Percentiles rank a stretch among this genome's conserved stretches.
Conservation (phyloP, 2,888 invertebrate genomes). For the Melinaea marsaeus region DNA sequence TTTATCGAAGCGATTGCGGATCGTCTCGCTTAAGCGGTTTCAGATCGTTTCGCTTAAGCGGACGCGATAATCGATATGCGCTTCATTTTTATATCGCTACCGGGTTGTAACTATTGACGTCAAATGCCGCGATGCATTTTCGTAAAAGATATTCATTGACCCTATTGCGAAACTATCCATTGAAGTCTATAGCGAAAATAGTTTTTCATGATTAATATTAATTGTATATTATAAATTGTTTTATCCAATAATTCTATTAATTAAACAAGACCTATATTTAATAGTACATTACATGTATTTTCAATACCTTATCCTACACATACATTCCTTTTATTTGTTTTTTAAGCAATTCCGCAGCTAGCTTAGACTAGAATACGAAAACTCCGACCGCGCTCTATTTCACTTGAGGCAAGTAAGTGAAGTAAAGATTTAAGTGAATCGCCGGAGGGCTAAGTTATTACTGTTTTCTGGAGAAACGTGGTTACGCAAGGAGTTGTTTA, state of each 20-base stretch:
- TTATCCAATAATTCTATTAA: too few species aligned
- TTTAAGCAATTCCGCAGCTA: conserved; percentile 3
- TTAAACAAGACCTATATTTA: too few species aligned
- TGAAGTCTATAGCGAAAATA: too few species aligned
- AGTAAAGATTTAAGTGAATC: conserved; percentile 30
- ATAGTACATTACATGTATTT: not conserved
- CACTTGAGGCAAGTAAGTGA: conserved; percentile 27
- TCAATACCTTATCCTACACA: not conserved
- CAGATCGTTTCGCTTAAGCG: conserved; percentile 58
- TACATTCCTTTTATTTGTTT: not conserved
- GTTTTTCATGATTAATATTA: too few species aligned
- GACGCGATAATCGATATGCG: conserved; percentile 62
- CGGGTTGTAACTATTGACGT: conserved; percentile 30
- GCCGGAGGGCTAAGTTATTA: conserved; percentile 30
- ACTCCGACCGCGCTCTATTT: conserved; percentile 25
- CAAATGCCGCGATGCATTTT: conserved; percentile 23
- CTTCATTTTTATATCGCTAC: conserved; percentile 53
- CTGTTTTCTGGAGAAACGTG: conserved; percentile 29
- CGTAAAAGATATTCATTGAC: conserved; percentile 2
- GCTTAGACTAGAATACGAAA: conserved; percentile 8
- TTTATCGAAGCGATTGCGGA: conserved; percentile 62
- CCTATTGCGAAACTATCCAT: too few species aligned
- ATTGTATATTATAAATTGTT: too few species aligned
- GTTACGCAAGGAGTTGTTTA: conserved; percentile 25
- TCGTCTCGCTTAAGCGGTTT: conserved; percentile 58